Evolutionary conservation across 2,797 vertebrate genomes (phyloP), one percentile per base, ranked within the genome.

Genomic region (Gymnoscopelus braueri): DNA sequence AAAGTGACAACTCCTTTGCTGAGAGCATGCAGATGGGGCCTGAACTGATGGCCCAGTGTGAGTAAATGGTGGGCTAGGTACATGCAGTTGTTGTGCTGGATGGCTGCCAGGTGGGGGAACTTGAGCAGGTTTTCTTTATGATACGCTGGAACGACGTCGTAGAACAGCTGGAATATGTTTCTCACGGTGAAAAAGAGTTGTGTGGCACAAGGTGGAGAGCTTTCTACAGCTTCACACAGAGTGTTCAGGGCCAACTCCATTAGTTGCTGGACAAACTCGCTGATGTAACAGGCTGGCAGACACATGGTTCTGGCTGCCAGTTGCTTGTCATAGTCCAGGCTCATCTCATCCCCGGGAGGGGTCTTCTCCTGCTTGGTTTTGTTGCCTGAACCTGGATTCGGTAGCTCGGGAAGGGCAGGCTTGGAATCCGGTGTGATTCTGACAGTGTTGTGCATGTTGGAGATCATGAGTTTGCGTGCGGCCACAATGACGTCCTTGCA

Each of bases 41-140:
- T 93, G 89, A 97, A 98, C 79, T 98, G 95, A 89, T 99, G 96
- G 0, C 98, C 97, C 53, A 99, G 90, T 0, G 97, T 99, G 65
- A 98, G 93, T 77, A 99, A 88, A 83, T 99, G 96, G 87, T 99
- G 98, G 5, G 96, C 96, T 6, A 99, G 93, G 71, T 95, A 99
- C 97, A 99, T 98, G 87, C 97, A 99, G 93, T 99, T 99, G 92
- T 99, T 99, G 89, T 98, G 96, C 82, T 99, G 97, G 77, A 99
- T 95, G 68, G 97, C 98, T 47, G 97, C 96, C 71, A 99, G 89
- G 79, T 99, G 97, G 32, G 98, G 98, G 19, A 99, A 94, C 67
- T 98, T 99, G 47, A 97, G 94, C 4, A 99, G 93, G 80, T 96
- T 98, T 85, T 99, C 97, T 75, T 95, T 98, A 91, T 99, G 97